Evolutionary conservation across 2,797 vertebrate genomes (phyloP), one percentile per base, ranked within the genome.

Genomic region (Rachycentron canadum): DNA sequence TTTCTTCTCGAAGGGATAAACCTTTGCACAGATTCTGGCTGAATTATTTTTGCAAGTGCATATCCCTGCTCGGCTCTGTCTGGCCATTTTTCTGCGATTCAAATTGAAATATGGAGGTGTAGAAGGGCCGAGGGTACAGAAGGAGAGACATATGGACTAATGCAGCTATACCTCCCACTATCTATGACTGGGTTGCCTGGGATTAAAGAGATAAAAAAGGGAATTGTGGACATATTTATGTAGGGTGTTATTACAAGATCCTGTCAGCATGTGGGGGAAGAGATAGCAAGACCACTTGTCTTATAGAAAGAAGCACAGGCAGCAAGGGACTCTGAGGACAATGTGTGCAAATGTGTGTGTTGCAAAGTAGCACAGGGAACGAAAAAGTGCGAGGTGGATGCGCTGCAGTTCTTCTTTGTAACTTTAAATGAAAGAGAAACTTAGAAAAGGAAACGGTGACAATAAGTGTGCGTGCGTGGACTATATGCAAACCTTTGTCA

Each of bases 401-500:
- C 64, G 61, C 58, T 38, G 62, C 1, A 28, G 14, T 75, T 55
- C 62, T 67, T 63, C 26, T 73, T 69, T 70, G 40, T 62, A 56
- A 52, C 65, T 79, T 65, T 45, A 65, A 82, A 71, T 75, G 34
- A 61, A 67, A 86, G 77, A 79, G 40, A 81, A 85, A 81, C 71
- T 61, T 73, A 53, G 40, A 56, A 75, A 60, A 47, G 38, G 8
- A 30, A 53, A 56, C 14, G 62, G 55, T 32, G 43, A 61, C 68
- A 73, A 76, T 12, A 34, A 61, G 30, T 41, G 25, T 66, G 47
- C 11, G 58, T 69, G 73, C 66, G 45, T 26, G 52, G 1, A 47
- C 30, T n/a, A 41, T 25, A 83, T 87, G 67, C 59, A 63, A 73
- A 98, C 98, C 98, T 99, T 98, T 78, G 95, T 94, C 82, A 99